These are phyloP conservation scores for Psittacula echo DNA, from an alignment of 2,797 vertebrate genomes.

Conservation along the genomic window DNA sequence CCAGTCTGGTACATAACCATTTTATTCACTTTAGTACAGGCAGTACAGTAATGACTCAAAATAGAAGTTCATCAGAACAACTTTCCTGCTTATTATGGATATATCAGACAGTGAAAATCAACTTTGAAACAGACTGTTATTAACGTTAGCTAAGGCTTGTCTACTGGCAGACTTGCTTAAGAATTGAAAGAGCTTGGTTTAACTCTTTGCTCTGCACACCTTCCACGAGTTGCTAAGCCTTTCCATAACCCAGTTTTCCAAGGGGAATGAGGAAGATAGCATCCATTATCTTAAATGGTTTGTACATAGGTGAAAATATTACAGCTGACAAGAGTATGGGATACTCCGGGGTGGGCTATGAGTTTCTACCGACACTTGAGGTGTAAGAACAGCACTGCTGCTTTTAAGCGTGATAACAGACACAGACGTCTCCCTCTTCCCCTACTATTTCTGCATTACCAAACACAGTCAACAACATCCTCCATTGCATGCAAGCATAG, in stretches of 20 bases:
- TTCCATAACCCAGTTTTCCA: neutral
- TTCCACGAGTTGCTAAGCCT: neutral
- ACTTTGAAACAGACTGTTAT: neutral
- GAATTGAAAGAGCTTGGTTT: neutral
- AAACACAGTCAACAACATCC: neutral
- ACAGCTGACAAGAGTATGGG: neutral
- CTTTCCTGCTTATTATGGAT: neutral
- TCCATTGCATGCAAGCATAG: accelerated
- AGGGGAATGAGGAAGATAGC: neutral
- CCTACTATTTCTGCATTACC: neutral
- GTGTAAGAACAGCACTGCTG: neutral
- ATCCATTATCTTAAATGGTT: neutral
- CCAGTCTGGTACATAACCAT: neutral
- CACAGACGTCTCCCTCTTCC: accelerated
- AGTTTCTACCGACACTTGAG: neutral
- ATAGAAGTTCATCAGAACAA: neutral
- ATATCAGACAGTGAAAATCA: neutral
- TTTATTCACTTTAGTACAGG: neutral
- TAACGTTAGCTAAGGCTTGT: neutral
- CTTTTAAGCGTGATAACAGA: neutral
- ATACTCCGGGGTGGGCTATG: accelerated
- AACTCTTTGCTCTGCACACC: neutral
- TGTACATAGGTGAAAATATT: neutral
- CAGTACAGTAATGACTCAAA: neutral
- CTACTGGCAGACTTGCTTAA: neutral